phyloP scores from a whole-genome alignment of 1,140 invertebrate species.

The Pachyrhynchus sulphureomaculatus region DNA sequence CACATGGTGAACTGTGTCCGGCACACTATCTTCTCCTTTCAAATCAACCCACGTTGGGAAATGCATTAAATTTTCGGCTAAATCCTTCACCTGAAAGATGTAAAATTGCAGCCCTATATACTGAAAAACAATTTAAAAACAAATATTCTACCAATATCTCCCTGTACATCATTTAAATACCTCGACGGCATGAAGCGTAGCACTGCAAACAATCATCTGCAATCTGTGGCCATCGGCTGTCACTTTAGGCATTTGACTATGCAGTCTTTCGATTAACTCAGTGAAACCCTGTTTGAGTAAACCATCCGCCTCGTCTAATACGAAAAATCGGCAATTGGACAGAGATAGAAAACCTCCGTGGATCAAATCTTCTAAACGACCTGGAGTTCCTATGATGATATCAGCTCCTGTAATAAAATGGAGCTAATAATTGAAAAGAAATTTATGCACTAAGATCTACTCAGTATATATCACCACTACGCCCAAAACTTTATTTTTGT shows the following conservation, averaged over 20 bases:
- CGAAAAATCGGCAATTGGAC: slow-evolving; percentile 91
- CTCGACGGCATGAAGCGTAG: slow-evolving; percentile 96
- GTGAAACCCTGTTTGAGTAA: slow-evolving; percentile 85
- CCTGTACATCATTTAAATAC: no score
- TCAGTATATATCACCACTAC: no score
- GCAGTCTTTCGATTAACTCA: slow-evolving; percentile 83
- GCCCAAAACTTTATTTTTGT: no score
- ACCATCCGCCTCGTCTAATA: slow-evolving; percentile 97
- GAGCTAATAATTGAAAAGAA: not conserved
- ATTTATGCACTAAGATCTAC: not conserved
- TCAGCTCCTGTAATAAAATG: slow-evolving; percentile 69
- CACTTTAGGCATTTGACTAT: slow-evolving; percentile 90
- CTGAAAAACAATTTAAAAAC: no score
- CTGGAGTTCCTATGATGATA: slow-evolving; percentile 95
- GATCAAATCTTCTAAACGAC: slow-evolving; percentile 92
- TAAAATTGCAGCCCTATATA: no score
- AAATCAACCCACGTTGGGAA: slow-evolving; percentile 99
- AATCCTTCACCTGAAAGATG: slow-evolving; percentile 83
- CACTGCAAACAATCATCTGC: slow-evolving; percentile 99
- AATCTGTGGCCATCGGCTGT: slow-evolving; percentile 87
- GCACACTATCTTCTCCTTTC: slow-evolving; percentile 97
- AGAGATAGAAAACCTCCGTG: slow-evolving; percentile 80
- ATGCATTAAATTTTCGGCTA: slow-evolving; percentile 97
- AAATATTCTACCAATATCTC: no score
- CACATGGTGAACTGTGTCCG: slow-evolving; percentile 98